A percentile compares a stretch with the other conserved stretches of the same genome.
These are phyloP conservation scores for Cacoxenus indagator DNA, from an alignment of 2,888 invertebrate genomes.

Conservation along the genomic window DNA sequence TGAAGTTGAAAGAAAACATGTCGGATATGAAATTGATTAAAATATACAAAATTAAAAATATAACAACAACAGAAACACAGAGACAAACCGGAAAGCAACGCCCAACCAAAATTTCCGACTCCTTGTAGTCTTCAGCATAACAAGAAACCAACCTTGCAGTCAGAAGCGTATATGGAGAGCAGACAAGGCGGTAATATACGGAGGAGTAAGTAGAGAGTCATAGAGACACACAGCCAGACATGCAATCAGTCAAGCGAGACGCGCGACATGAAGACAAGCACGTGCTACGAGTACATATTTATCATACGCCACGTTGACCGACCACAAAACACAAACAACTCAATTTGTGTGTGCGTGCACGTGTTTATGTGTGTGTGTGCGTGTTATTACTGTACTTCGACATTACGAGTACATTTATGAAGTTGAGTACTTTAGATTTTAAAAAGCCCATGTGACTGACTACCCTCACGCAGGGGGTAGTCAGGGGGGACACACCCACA, in stretches of 20 bases:
- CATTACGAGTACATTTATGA: neutral
- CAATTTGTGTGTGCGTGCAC: conserved; percentile 17
- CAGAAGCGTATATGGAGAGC: no score
- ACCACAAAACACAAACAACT: conserved; percentile 28
- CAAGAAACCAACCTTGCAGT: neutral
- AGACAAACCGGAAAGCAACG: neutral
- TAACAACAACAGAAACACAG: neutral
- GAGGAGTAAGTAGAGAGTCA: neutral
- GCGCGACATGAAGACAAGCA: conserved; percentile 49
- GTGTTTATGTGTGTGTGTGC: neutral
- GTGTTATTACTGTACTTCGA: neutral
- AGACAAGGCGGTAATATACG: neutral
- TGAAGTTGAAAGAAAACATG: neutral
- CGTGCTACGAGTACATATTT: conserved; percentile 56
- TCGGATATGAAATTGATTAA: conserved; percentile 17
- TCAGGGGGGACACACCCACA: neutral
- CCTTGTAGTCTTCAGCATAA: neutral
- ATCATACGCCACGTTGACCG: conserved; percentile 53
- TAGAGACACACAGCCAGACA: neutral
- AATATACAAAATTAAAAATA: conserved; percentile 12
- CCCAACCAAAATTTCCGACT: neutral
- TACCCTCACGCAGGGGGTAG: neutral
- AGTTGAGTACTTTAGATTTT: neutral
- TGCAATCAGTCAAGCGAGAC: neutral
- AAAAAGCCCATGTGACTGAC: neutral